Base-by-base conservation (phyloP, 2,888 invertebrate genomes). In the Meiosimyza platycephala region DNA sequence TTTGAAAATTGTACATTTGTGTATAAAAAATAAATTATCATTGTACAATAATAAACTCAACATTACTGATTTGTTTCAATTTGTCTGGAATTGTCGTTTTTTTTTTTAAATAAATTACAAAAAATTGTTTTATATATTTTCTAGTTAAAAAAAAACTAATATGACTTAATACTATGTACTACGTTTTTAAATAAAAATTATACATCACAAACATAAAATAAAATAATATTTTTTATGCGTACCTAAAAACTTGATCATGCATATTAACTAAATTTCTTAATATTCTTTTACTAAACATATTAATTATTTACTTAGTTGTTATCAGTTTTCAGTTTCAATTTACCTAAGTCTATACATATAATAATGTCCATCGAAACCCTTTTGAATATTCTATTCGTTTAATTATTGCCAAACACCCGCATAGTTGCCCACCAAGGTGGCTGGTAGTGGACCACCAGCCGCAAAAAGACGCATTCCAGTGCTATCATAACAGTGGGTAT, bases 401-500 rank as follows among this genome's bases (percentile, higher is more conserved):
- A 75, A 76, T 78, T 86, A 97, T 89, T 95, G 95, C 97, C 97
- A 98, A 75, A 98, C 89, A 51, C 95, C 97, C 47, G 97, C 97
- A 88, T 98, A 98, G 89, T 97, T 97, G 71, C 98, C 98, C 76
- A 94, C 93, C 51, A 97, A 89, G 70, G 94, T 95, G 3, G 96
- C 95, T 40, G 97, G 96, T 71, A 98, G 89, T 1, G 98, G 98
- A 0, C 98, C 98, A 11, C 98, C 98, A 12, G 97, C 98, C 0
- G 97, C 94, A 89, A 98, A 98, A 54, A 98, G 90, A 72, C 96
- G 89, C 15, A 96, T 97, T 15, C 97, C 96, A 77, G 94, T 95
- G 79, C 93, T 91, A 87, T 98, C 97, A 86, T 97, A 98, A 88
- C 96, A 96, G 86, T 98, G 98, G 3, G 98, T 97, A 88, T 98